Evolutionary conservation across 92 coral and sea anemone genomes (phyloP), one percentile per base, ranked within the genome.

Genomic region (Micromussa lordhowensis): DNA sequence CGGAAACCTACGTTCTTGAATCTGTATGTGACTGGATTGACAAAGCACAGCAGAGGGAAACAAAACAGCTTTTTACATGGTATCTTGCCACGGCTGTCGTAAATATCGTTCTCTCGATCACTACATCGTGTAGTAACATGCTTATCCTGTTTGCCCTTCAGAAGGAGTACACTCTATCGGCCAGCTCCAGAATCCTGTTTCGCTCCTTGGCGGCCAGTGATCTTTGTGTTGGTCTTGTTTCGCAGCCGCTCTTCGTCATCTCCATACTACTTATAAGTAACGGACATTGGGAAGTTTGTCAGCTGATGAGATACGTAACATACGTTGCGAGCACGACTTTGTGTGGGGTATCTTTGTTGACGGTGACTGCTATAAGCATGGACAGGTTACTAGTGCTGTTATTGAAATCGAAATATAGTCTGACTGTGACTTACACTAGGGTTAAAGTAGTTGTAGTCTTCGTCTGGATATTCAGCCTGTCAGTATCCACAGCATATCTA

Each of bases 361-460:
- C 86, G 44, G 53, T 82, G 76, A 82, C 86, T 68, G 77, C 86
- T 19, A 82, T 82, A 13, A 66, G 86, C 77, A 35, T 82, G 61
- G 86, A 82, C 19, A 40, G 86, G 18, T 59, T 81, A 0, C 85
- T 82, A 9, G 77, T 69, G 11, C 76, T 82, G 86, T 36, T 44
- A 44, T 12, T 68, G 58, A 66, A 26, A 49, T 69, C 32, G n/a
- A 66, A 32, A 2, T 48, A 82, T 29, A 17, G 76, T 11, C 72
- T 14, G 15, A 38, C 28, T 44, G 77, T 82, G 2, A 82, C 77
- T 3, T 21, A 18, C 28, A 17, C 77, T 32, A 14, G 76, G 69
- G 51, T 66, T 21, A 66, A 28, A 44, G 57, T 38, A 5, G 63
- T 48, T 26, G 86, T 82, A 36, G 35, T 24, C 28, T 68, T 70